Evolutionary conservation across 2,113 vertebrate genomes (phyloP).

Genomic region (Gymnorhina tibicen): DNA sequence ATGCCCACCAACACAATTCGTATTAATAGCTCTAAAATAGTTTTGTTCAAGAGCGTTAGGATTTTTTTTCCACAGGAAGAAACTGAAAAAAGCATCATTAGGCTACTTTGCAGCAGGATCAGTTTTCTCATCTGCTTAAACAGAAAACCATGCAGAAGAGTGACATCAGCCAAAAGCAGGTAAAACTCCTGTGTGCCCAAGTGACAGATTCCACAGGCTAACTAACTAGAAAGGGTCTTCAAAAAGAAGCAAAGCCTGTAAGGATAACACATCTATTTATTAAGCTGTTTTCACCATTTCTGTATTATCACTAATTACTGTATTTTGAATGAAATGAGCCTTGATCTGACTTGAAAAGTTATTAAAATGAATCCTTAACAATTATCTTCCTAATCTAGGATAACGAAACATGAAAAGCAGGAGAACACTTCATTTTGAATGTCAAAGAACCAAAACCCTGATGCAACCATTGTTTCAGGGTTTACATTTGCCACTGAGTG

Average conservation of each 20-base stretch:
- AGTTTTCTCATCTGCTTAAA: background rate
- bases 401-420: background rate
- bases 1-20: background rate
- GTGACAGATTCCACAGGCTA: background rate
- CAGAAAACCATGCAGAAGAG: background rate
- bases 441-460: background rate
- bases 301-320: background rate
- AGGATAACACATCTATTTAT: background rate
- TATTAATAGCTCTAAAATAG: background rate
- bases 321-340: background rate
- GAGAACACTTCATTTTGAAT: background rate
- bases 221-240: background rate
- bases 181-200: background rate
- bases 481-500: background rate
- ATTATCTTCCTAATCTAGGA: background rate
- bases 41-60: background rate
- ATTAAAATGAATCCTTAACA: background rate
- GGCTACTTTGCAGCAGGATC: background rate
- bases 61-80: background rate
- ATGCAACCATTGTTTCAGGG: background rate
- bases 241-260: background rate
- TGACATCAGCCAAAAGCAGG: background rate
- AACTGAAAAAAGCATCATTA: background rate
- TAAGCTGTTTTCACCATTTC: background rate
- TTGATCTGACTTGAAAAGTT: background rate